These are phyloP conservation scores for Drosophila subobscura DNA, from an alignment of 1,140 invertebrate genomes.

Conservation along the genomic window DNA sequence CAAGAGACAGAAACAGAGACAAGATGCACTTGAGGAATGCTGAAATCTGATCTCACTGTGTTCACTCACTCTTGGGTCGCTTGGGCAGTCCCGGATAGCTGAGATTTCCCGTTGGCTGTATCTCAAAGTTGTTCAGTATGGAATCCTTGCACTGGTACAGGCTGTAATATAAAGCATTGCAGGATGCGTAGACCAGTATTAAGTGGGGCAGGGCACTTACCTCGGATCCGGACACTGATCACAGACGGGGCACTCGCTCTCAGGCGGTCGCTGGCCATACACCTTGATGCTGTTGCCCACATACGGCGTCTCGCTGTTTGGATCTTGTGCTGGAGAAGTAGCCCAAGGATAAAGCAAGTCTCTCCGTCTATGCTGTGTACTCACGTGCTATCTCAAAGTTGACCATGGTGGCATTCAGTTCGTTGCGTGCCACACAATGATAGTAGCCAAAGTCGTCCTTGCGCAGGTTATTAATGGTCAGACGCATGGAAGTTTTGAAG, in stretches of 20 bases:
- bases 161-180: conserved; percentile 29
- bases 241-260: conserved; percentile 86
- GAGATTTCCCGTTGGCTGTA: conserved; percentile 85
- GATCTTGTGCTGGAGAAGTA: conserved; percentile 69
- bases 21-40: neutral
- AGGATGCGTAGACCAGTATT: neutral
- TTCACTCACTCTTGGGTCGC: conserved; percentile 85
- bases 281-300: conserved; percentile 83
- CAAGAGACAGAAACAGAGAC: no score
- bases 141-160: conserved; percentile 86
- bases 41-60: no score
- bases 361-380: conserved; percentile 39
- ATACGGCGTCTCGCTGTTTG: conserved; percentile 78
- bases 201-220: conserved; percentile 17
- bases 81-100: conserved; percentile 86
- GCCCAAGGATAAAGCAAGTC: no score
- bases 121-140: conserved; percentile 86
- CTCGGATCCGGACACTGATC: conserved; percentile 85
- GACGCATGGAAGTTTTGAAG: conserved; percentile 86
- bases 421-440: conserved; percentile 93
- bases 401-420: conserved; percentile 90
- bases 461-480: conserved; percentile 89
- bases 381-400: conserved; percentile 89
- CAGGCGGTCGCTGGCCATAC: conserved; percentile 86
- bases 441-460: conserved; percentile 89